Evolutionary conservation across 2,797 vertebrate species (phyloP).

Genomic region (Zenarchopterus dispar): DNA sequence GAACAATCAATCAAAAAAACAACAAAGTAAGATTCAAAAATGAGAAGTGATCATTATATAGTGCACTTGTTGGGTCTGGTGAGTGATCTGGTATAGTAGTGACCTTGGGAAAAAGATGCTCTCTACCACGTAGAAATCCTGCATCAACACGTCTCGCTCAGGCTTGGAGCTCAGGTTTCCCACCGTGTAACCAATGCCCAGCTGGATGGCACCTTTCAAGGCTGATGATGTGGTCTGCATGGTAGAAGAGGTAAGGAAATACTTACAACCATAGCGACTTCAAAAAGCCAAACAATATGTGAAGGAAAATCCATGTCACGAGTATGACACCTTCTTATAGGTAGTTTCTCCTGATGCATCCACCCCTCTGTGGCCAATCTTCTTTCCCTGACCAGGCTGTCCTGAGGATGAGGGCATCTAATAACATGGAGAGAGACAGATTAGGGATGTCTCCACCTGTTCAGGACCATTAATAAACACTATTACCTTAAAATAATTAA

Average conservation of each 20-base stretch:
- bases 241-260: neutral
- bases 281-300: neutral
- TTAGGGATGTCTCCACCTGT: conserved; percentile 10
- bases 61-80: neutral
- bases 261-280: too few species aligned
- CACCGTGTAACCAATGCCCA: conserved; percentile 97
- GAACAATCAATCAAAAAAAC: neutral
- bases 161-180: conserved; percentile 98
- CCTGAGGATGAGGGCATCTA: conserved; percentile 87
- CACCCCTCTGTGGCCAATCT: conserved; percentile 94
- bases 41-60: too few species aligned
- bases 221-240: conserved; percentile 94
- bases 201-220: conserved; percentile 96
- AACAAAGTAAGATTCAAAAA: too few species aligned
- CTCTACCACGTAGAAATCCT: conserved; percentile 98
- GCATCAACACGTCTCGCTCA: conserved; percentile 96
- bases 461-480: conserved; percentile 9
- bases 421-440: conserved; percentile 13
- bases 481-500: neutral
- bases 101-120: conserved; percentile 98
- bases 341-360: conserved; percentile 98
- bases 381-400: conserved; percentile 89
- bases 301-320: neutral
- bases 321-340: conserved; percentile 92
- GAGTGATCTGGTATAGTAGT: conserved; percentile 3